These are phyloP conservation scores for Paedocypris micromegethes DNA, from an alignment of 2,797 vertebrate genomes.

Conservation along the genomic window DNA sequence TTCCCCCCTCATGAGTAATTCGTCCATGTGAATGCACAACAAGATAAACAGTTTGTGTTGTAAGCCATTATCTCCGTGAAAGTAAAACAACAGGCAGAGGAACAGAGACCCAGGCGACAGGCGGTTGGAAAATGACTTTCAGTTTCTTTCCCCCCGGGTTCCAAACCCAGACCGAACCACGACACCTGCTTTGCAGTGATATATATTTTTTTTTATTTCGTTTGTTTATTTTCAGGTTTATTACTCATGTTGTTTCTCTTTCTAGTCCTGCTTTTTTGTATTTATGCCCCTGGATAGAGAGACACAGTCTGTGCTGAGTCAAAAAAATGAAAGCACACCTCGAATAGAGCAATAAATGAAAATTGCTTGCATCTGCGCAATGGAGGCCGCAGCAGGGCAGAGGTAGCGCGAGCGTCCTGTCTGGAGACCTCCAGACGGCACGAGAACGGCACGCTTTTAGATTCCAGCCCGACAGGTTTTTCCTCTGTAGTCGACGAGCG, in stretches of 20 bases:
- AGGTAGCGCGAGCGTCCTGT: slow-evolving; percentile 36
- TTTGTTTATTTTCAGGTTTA: slow-evolving; percentile 59
- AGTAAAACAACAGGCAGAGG: slow-evolving; percentile 41
- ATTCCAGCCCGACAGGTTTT: slow-evolving; percentile 40
- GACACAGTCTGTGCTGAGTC: slow-evolving; percentile 52
- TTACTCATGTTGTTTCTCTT: slow-evolving; percentile 53
- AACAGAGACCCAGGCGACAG: slow-evolving; percentile 54
- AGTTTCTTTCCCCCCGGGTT: slow-evolving; percentile 38
- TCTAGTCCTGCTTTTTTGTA: slow-evolving; percentile 27
- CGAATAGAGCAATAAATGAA: slow-evolving; percentile 61
- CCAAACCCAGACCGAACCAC: slow-evolving; percentile 42
- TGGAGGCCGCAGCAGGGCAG: slow-evolving; percentile 32
- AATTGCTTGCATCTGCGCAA: slow-evolving; percentile 54
- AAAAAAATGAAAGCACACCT: slow-evolving; percentile 51
- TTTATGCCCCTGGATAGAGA: slow-evolving; percentile 52
- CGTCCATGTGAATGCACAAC: slow-evolving; percentile 53
- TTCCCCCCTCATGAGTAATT: slow-evolving; percentile 39
- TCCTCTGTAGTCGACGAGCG: slow-evolving; percentile 13
- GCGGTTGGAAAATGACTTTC: slow-evolving; percentile 56
- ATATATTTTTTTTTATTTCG: slow-evolving; percentile 37
- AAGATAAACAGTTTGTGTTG: slow-evolving; percentile 62
- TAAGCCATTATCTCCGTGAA: slow-evolving; percentile 62
- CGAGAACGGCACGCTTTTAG: slow-evolving; percentile 45
- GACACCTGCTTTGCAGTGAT: slow-evolving; percentile 52
- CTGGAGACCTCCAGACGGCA: slow-evolving; percentile 26